Evolutionary conservation across 2,888 invertebrate genomes (phyloP), one percentile per base, ranked within the genome.

Genomic region (Drosophila histrio): DNA sequence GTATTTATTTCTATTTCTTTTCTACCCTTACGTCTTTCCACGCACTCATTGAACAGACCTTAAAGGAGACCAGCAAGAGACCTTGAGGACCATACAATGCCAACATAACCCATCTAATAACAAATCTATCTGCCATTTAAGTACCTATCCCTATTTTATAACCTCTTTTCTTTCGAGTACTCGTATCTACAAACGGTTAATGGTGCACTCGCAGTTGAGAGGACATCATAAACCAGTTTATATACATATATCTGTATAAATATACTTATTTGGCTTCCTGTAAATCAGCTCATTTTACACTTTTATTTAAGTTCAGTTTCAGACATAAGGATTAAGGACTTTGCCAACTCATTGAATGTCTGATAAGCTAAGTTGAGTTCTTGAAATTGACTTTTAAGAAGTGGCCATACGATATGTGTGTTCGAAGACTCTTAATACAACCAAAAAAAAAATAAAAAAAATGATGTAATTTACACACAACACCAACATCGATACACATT

Each of bases 281-380:
- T n/a, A 54, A 67, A 60, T 43, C 71, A 38, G 69, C 41, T 47
- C 69, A 19, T 46, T 38, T 56, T 69, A 58, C 53, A 50, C 49
- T 53, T 56, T 41, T 39, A 17, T 13, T 24, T 38, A 36, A 26
- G 50, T 47, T 28, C 4, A 38, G 30, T 17, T 47, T 11, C 8
- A 7, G 15, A 21, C 26, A 19, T 41, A 24, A 30, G 66, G 57
- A 56, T 59, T 67, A 62, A 72, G 73, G 41, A 74, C 73, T 77
- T 74, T 72, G 66, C 36, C 56, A 77, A 61, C 54, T 72, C 67
- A 74, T 72, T 74, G 73, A 66, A 66, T 66, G 58, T 36, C 58
- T 56, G 52, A 67, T 67, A 50, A 61, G 53, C 50, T 44, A 15
- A 38, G 32, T 28, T 54, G 15, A 38, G 53, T 58, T 61, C 46